Evolutionary conservation across 2,113 vertebrate species (phyloP).

Genomic region (Leptobrachium leishanense): DNA sequence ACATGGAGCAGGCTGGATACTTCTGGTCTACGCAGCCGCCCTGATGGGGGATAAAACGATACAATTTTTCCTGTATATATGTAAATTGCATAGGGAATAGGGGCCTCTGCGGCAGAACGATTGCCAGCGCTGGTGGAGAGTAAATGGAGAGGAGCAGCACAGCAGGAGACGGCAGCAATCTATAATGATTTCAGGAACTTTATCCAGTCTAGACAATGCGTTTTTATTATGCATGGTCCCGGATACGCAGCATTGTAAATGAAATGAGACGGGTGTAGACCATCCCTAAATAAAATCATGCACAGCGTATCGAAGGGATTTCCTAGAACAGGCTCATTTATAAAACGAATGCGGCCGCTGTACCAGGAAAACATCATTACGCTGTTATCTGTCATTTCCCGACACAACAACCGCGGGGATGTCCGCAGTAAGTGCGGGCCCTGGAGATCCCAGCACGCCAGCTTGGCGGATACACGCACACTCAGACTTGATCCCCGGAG

Average conservation of each 20-base stretch:
- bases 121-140: no score
- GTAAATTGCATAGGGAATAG: no score
- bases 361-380: conserved; percentile 4
- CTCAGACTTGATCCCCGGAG: neutral
- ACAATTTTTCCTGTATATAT: no score
- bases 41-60: no score
- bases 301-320: neutral
- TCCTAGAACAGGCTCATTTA: conserved; percentile 1
- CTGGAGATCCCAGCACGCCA: conserved; percentile 2
- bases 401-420: neutral
- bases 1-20: no score
- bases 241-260: neutral
- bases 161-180: neutral
- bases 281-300: conserved; percentile 26
- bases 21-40: no score
- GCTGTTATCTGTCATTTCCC: conserved; percentile 21
- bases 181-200: neutral
- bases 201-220: conserved; percentile 26
- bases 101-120: no score
- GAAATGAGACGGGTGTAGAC: neutral
- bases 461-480: neutral
- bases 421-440: conserved; percentile 8
- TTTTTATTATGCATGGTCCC: conserved; percentile 4
- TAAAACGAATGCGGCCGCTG: neutral
- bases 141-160: neutral